Base-by-base conservation (phyloP, 2,113 vertebrate genomes). In the Epinephelus moara region DNA sequence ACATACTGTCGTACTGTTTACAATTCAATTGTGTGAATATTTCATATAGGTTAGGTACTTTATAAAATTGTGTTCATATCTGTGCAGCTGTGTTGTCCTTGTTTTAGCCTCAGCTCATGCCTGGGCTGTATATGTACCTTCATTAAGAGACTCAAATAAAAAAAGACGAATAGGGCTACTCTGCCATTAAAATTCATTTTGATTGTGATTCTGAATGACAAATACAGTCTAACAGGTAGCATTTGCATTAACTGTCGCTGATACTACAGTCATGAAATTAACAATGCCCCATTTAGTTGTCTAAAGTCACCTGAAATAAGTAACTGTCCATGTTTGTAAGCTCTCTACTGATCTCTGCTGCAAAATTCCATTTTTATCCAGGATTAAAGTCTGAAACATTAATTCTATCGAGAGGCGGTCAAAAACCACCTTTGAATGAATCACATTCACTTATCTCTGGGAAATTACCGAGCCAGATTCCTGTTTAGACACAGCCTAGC, bases 391-490 rank as follows among this genome's bases (percentile, higher is more conserved):
- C 12, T 60, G 13, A 85, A 47, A n/a, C n/a, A 45, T 55, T 63
- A 13, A 42, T 53, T 25, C 13, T 57, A 10, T 45, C 3, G 11
- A 11, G 9, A 8, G 11, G 42, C 42, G 33, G 6, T 37, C 33
- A 45, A 45, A 45, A 45, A 12, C 33, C 33, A 37, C 33, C 23
- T 50, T 15, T 67, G 14, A 37, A 70, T 79, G 63, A 85, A 55
- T 85, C 82, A 37, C 33, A 37, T 7, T 37, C 33, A 84, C 33
- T 68, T 40, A 64, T 50, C 23, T 55, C 50, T 27, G 9, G 73
- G 21, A 70, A 75, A 19, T 37, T 14, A 15, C 14, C 1, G 4
- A 15, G 17, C 6, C 50, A 6, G 3, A 11, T 15, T 47, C 37
- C 15, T 47, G 9, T 49, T 45, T 8, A 78, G 40, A 50, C 55